These are phyloP conservation scores for Tichodroma muraria DNA, from an alignment of 2,113 vertebrate genomes.

Conservation along the genomic window DNA sequence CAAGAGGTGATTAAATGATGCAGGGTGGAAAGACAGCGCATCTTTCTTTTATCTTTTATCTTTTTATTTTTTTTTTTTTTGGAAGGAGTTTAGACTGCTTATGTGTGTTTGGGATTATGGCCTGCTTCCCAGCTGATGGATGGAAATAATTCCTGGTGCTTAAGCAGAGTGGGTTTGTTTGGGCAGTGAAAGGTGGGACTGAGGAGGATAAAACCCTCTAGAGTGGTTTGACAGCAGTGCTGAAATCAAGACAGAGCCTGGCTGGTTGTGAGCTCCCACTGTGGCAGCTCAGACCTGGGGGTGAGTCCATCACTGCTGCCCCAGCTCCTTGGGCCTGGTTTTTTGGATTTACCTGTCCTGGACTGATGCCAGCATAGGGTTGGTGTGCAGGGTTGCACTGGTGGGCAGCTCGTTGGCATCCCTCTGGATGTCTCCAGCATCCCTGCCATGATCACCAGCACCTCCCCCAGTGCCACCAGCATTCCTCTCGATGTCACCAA, in stretches of 20 bases:
- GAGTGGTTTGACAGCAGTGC: neutral
- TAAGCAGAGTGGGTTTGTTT: neutral
- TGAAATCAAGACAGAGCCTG: neutral
- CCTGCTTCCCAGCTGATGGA: neutral
- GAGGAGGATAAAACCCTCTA: neutral
- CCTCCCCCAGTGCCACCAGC: neutral
- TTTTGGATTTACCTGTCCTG: neutral
- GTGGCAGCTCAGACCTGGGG: neutral
- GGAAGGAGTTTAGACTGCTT: neutral
- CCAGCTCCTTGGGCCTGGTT: neutral
- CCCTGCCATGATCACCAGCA: neutral
- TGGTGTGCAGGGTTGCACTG: neutral
- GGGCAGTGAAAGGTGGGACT: neutral
- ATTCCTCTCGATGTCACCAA: accelerated
- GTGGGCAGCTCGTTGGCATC: neutral
- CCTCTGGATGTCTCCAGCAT: neutral
- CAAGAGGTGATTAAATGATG: neutral
- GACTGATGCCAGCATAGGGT: neutral
- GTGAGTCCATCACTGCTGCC: accelerated
- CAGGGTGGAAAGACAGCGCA: neutral
- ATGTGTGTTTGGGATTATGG: neutral
- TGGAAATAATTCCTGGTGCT: slow-evolving; percentile 26
- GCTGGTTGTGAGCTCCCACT: neutral
- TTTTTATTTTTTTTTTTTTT: neutral
- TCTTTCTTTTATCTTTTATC: neutral